Evolutionary conservation across 2,888 invertebrate species (phyloP), one percentile per base, ranked within the genome.

Genomic region (Omphaloscelis lunosa): DNA sequence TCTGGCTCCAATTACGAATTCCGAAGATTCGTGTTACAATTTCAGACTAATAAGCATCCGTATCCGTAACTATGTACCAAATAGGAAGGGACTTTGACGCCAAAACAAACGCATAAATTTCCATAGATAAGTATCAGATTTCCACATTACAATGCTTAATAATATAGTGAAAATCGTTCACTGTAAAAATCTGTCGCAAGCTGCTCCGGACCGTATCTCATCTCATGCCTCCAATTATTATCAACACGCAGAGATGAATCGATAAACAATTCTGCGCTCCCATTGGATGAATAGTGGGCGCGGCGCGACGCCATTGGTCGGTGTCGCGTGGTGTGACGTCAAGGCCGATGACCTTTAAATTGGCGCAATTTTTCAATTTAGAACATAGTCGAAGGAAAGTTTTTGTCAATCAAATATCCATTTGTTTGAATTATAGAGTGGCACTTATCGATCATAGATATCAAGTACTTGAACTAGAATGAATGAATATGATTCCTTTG

Each of bases 321-420:
- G 58, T 29, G 65, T 66, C 80, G 84, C 72, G 87, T 93, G 91
- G 92, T 89, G 86, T 92, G 93, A 92, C 92, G 92, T 91, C 92
- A 94, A 93, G 94, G 94, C 87, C 92, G 92, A 92, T 89, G 94
- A 94, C 94, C 95, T 93, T 86, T 92, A 88, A 91, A 94, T 93
- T 92, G 93, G 90, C 88, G 90, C 91, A 93, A 93, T 94, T 94
- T 95, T 94, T 94, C 93, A 93, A 95, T 94, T 93, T 92, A 92
- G 89, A 91, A 89, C 77, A 75, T 77, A 78, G 73, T 41, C 77
- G 84, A 84, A 86, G 86, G 84, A 85, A 85, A 86, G 80, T 85
- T 83, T 89, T 86, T 82, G 79, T 86, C 87, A 85, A 88, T 86
- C 71, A 84, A 90, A 89, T 83, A 84, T 58, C 29, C 72, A 84